These are phyloP conservation scores for Oreochromis tanganicae DNA, from an alignment of 2,113 vertebrate genomes.

Conservation along the genomic window DNA sequence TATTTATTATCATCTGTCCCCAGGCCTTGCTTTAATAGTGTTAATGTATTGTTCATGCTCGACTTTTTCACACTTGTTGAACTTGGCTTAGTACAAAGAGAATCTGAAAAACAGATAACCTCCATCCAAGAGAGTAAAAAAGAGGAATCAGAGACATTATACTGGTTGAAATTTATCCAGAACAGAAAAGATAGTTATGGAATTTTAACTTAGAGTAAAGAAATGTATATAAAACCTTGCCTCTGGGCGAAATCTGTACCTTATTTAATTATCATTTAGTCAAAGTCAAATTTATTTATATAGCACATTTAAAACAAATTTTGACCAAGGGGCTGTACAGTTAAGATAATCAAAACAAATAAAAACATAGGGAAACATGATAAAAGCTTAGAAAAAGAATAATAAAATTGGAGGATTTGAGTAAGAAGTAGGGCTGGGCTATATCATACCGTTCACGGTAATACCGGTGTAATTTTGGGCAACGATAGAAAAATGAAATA, in stretches of 20 bases:
- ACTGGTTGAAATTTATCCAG: not conserved
- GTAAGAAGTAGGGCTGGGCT: too few species aligned
- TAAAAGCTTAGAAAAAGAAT: too few species aligned
- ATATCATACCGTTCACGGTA: too few species aligned
- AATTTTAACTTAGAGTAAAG: not conserved
- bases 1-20: not conserved
- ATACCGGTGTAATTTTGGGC: too few species aligned
- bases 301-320: too few species aligned
- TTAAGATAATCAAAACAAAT: too few species aligned
- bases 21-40: not conserved
- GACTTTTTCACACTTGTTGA: not conserved
- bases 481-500: too few species aligned
- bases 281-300: too few species aligned
- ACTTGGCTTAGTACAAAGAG: not conserved
- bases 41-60: not conserved
- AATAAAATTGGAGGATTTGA: too few species aligned
- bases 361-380: too few species aligned
- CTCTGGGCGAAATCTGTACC: not conserved
- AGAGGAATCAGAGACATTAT: not conserved
- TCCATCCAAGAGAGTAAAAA: not conserved
- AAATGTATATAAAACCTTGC: not conserved
- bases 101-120: not conserved
- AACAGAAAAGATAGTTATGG: not conserved
- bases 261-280: not conserved
- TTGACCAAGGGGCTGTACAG: too few species aligned